Base-by-base conservation (phyloP, 2,888 invertebrate genomes). In the Colletes collaris region DNA sequence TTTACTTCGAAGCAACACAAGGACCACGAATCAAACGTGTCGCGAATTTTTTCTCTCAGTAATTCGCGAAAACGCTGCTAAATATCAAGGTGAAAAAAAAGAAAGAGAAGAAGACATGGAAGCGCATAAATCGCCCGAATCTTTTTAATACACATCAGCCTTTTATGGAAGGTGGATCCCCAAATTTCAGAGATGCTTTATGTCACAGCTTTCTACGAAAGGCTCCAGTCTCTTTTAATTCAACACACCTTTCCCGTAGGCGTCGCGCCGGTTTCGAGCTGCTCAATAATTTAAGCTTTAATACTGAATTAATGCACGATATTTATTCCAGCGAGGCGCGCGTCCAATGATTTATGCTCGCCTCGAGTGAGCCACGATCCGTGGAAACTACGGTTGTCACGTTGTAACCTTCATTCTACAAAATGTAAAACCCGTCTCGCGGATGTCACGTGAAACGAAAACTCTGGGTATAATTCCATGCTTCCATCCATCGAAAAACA, bases 271-370 rank as follows among this genome's bases (percentile, higher is more conserved):
- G 64, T 74, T 81, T 78, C 84, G 76, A 62, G 64, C 73, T 69
- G 82, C 79, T 79, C 88, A 82, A 89, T 89, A 90, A 90, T 91
- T 91, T 89, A 83, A 88, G 85, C 86, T 89, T 90, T 91, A 90
- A 91, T 90, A 81, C 86, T 87, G 89, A 90, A 91, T 91, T 91
- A 91, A 91, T 88, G 87, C 76, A 70, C 76, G 86, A 86, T 86
- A 87, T 88, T 89, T 86, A 89, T 86, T 76, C 75, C 55, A 35
- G 52, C 52, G 5, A 40, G 59, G 65, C 63, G 67, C 55, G 84
- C 75, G 79, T 13, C 56, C 52, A 65, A 64, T 83, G 74, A 84
- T 84, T 83, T 80, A 85, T 46, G 60, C 65, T 37, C 56, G 55
- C 70, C 60, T 11, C 50, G 37, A 72, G 67, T 65, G 65, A 69